Conservation (phyloP, 2,888 invertebrate species). For the Eupithecia subfuscata region DNA sequence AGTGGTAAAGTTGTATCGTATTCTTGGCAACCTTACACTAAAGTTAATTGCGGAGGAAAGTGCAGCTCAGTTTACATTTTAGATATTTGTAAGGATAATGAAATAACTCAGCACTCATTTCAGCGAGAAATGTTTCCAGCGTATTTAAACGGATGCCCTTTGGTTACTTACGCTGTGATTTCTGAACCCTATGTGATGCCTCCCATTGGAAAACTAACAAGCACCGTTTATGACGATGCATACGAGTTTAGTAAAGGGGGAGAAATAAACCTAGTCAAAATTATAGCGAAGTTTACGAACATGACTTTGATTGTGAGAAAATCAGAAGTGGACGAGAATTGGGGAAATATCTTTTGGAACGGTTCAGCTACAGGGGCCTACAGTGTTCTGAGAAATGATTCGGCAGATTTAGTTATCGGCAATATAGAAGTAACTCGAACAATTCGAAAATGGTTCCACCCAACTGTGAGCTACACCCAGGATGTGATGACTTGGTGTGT, state of each 20-base stretch:
- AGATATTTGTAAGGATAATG: slow-evolving; percentile 68
- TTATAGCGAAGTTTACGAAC: slow-evolving; percentile 76
- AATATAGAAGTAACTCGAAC: slow-evolving; percentile 77
- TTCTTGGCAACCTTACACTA: slow-evolving; percentile 76
- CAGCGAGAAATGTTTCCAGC: slow-evolving; percentile 71
- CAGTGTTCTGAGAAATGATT: slow-evolving; percentile 62
- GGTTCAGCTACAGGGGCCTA: slow-evolving; percentile 74
- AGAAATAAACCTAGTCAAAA: slow-evolving; percentile 77
- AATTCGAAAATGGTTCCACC: slow-evolving; percentile 75
- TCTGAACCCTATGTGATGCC: slow-evolving; percentile 80
- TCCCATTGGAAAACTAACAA: slow-evolving; percentile 60
- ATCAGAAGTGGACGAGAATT: slow-evolving; percentile 70
- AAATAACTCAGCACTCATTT: slow-evolving; percentile 58
- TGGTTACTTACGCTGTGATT: slow-evolving; percentile 72
- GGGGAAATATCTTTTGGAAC: slow-evolving; percentile 68
- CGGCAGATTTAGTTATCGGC: slow-evolving; percentile 73
- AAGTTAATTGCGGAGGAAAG: slow-evolving; percentile 71
- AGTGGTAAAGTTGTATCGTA: slow-evolving; percentile 69
- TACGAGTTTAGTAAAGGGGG: slow-evolving; percentile 72
- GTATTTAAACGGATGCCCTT: slow-evolving; percentile 74
- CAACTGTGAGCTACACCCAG: slow-evolving; percentile 77
- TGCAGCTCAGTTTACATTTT: slow-evolving; percentile 73
- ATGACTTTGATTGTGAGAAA: slow-evolving; percentile 72
- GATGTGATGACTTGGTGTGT: slow-evolving; percentile 81
- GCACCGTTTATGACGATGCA: slow-evolving; percentile 61